Percentiles rank a stretch among this genome's conserved stretches.
These are phyloP conservation scores for Maniola hyperantus DNA, from an alignment of 2,888 invertebrate species.

Conservation along the genomic window DNA sequence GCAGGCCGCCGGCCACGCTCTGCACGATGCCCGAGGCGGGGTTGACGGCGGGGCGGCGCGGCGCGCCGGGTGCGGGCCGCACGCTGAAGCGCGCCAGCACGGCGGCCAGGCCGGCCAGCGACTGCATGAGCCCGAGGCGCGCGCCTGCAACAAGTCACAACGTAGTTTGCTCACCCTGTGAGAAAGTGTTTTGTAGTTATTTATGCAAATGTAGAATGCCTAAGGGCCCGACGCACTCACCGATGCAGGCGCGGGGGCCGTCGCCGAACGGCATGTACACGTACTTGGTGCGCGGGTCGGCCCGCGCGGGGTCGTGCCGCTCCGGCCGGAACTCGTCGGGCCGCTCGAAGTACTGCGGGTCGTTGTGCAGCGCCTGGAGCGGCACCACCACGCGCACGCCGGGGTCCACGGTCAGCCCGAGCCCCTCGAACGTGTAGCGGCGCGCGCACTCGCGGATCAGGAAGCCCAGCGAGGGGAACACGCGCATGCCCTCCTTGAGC, in stretches of 20 bases:
- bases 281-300: slow-evolving; percentile 54
- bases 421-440: slow-evolving; percentile 55
- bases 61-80: slow-evolving; percentile 52
- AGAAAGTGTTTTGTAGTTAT: too few relatives aligned
- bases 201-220: too few relatives aligned
- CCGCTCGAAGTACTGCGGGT: slow-evolving; percentile 56
- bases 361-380: slow-evolving; percentile 56
- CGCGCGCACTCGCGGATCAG: slow-evolving; percentile 52
- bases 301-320: slow-evolving; percentile 57
- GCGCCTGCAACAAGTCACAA: slow-evolving; percentile 48
- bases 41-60: slow-evolving; percentile 47
- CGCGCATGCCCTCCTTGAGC: slow-evolving; percentile 61
- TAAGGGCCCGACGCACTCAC: too few relatives aligned
- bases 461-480: slow-evolving; percentile 64
- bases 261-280: slow-evolving; percentile 65
- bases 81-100: slow-evolving; percentile 57
- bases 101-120: slow-evolving; percentile 65
- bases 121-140: slow-evolving; percentile 68
- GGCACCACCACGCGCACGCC: slow-evolving; percentile 54
- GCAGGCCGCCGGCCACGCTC: slow-evolving; percentile 54
- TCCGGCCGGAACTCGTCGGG: slow-evolving; percentile 60
- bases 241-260: slow-evolving; percentile 66
- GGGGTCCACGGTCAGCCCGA: slow-evolving; percentile 53
- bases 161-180: too few relatives aligned
- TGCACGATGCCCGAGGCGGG: slow-evolving; percentile 60